Evolutionary conservation across 2,888 invertebrate species (phyloP).

Genomic region (Scelioninae gen. 1): DNA sequence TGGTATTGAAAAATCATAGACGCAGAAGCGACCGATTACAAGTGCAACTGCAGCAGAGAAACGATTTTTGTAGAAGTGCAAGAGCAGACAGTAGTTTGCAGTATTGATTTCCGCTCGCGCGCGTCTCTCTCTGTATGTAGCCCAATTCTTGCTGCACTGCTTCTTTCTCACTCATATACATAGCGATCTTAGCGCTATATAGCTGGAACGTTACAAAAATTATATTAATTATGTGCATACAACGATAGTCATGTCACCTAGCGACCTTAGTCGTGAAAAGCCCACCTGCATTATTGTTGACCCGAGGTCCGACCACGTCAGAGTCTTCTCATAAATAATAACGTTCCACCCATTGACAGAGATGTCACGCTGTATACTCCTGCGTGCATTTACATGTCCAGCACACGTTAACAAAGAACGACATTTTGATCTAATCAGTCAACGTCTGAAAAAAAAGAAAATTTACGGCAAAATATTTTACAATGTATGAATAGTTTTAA

Average conservation of each 20-base stretch:
- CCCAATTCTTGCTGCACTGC: conserved; percentile 45
- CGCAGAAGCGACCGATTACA: too few species aligned
- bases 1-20: too few species aligned
- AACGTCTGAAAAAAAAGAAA: conserved; percentile 37
- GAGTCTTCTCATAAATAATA: conserved; percentile 45
- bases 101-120: conserved; percentile 67
- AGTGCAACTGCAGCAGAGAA: too few species aligned
- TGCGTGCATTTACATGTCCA: conserved; percentile 25
- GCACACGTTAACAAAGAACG: conserved; percentile 32
- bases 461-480: conserved; percentile 2
- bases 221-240: conserved; percentile 42
- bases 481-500: not conserved
- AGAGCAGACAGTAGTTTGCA: conserved; percentile 64
- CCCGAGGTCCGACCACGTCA: conserved; percentile 27
- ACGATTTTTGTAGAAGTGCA: conserved; percentile 44
- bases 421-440: conserved; percentile 32
- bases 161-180: too few species aligned
- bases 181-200: too few species aligned
- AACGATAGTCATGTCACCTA: not conserved
- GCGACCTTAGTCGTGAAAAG: conserved; percentile 21
- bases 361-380: conserved; percentile 22
- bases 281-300: conserved; percentile 10
- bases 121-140: conserved; percentile 48
- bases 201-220: conserved; percentile 31
- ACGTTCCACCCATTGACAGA: conserved; percentile 34